Evolutionary conservation across 92 coral and sea anemone species (phyloP).

Genomic region (Paragorgia papillata): DNA sequence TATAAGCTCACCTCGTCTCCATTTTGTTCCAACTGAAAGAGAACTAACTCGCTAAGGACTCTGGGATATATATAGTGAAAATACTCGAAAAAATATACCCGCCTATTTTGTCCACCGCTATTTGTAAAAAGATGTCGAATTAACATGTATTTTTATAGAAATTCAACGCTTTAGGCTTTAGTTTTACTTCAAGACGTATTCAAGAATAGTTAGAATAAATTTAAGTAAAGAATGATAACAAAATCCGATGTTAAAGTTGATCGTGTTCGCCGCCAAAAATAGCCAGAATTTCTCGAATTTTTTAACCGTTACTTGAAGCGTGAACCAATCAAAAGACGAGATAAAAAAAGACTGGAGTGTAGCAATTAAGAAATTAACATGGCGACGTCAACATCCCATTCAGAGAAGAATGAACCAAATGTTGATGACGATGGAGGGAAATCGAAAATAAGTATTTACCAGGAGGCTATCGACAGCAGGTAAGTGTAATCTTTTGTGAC

Average conservation of each 20-base stretch:
- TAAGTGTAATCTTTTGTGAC: not conserved
- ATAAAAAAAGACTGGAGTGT: conserved; percentile 7
- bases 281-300: not conserved
- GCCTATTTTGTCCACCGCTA: not conserved
- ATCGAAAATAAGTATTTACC: conserved; percentile 31
- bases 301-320: not conserved
- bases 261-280: not conserved
- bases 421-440: conserved; percentile 9
- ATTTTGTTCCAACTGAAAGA: conserved; percentile 46
- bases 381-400: conserved; percentile 30
- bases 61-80: conserved; percentile 29
- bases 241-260: too few species aligned
- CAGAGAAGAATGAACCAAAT: not conserved
- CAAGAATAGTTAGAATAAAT: too few species aligned
- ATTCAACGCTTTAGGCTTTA: too few species aligned
- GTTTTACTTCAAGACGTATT: too few species aligned
- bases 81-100: not conserved
- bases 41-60: conserved; percentile 23
- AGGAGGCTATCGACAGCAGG: conserved; percentile 44
- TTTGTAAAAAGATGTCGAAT: too few species aligned
- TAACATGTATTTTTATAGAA: too few species aligned
- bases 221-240: too few species aligned
- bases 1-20: conserved; percentile 25
- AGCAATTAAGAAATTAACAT: conserved; percentile 7
- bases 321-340: conserved; percentile 26